Evolutionary conservation across 2,888 invertebrate species (phyloP), one percentile per base, ranked within the genome.

Genomic region (Agriopis leucophaearia): DNA sequence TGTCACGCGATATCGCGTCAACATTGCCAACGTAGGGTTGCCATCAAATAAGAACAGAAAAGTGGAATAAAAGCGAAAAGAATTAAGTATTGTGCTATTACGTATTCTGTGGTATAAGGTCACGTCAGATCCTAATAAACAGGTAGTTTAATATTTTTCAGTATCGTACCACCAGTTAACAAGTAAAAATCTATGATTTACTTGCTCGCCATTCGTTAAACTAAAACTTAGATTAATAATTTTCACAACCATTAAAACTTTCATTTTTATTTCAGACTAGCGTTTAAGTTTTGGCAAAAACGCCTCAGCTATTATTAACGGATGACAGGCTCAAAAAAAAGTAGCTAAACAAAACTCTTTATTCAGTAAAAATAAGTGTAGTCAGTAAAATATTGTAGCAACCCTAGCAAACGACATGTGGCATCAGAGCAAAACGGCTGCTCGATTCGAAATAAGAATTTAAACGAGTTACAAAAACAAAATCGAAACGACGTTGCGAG

Each of bases 371-470:
- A 52, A n/a, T 38, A 54, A 13, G 3, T 12, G 8, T n/a, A n/a
- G n/a, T n/a, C n/a, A n/a, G n/a, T n/a, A n/a, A n/a, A n/a, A 55
- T 9, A n/a, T 13, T 27, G 9, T 70, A 73, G 73, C 73, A 67
- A 58, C 66, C 66, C 75, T 73, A 47, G 5, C 57, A 52, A 45
- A 58, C 86, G 84, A 88, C 88, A 89, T 88, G 87, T 88, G 87
- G 87, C 84, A 79, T 77, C 84, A 80, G 83, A 84, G 86, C 86
- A 85, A 86, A 89, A 88, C 87, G 86, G 82, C 83, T 81, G 80
- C 76, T 78, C 75, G 81, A 69, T 83, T 85, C 81, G 75, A 81
- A 85, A 85, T 83, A 83, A 81, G 81, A 83, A 86, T 82, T 80
- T 81, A 83, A 86, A 84, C 78, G 77, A 80, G 76, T 80, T 76